Evolutionary conservation across 1,140 invertebrate genomes (phyloP).

Genomic region (Aphidius ervi): DNA sequence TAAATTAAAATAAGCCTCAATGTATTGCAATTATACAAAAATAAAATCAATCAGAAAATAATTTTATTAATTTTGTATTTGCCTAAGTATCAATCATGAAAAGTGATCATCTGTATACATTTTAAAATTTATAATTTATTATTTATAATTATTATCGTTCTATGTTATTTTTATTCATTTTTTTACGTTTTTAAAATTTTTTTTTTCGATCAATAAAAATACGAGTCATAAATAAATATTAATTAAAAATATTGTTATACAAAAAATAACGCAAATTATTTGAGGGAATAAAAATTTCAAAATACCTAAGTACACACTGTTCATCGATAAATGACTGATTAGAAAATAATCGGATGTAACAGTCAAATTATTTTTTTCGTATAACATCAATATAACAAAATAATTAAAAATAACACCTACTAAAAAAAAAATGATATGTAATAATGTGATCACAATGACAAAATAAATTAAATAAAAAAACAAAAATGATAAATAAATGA

Average conservation of each 20-base stretch:
- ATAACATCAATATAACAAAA: slow-evolving; percentile 3
- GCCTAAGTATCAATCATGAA: slow-evolving; percentile 34
- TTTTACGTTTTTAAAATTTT: slow-evolving; percentile 42
- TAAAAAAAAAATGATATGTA: not conserved
- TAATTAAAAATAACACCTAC: not conserved
- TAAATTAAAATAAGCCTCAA: slow-evolving; percentile 40
- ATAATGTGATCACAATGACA: slow-evolving; percentile 1
- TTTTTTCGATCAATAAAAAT: slow-evolving; percentile 29
- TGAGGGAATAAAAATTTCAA: slow-evolving; percentile 1
- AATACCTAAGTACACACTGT: slow-evolving; percentile 24
- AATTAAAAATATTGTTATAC: slow-evolving; percentile 14
- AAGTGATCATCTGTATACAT: not conserved
- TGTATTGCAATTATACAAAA: slow-evolving; percentile 16
- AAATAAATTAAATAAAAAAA: not conserved
- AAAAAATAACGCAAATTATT: slow-evolving; percentile 16
- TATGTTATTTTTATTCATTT: slow-evolving; percentile 31
- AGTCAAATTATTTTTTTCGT: slow-evolving; percentile 23
- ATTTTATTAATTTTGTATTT: slow-evolving; percentile 36
- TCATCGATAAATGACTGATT: slow-evolving; percentile 51
- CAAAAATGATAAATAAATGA: slow-evolving; percentile 14
- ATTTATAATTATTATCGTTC: too few species aligned
- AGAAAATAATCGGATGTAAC: slow-evolving; percentile 47
- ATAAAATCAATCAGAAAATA: slow-evolving; percentile 14
- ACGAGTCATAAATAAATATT: slow-evolving; percentile 22
- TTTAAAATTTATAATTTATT: too few species aligned